Base-by-base conservation (phyloP, 92 coral and sea anemone species). In the Nematostella vectensis region DNA sequence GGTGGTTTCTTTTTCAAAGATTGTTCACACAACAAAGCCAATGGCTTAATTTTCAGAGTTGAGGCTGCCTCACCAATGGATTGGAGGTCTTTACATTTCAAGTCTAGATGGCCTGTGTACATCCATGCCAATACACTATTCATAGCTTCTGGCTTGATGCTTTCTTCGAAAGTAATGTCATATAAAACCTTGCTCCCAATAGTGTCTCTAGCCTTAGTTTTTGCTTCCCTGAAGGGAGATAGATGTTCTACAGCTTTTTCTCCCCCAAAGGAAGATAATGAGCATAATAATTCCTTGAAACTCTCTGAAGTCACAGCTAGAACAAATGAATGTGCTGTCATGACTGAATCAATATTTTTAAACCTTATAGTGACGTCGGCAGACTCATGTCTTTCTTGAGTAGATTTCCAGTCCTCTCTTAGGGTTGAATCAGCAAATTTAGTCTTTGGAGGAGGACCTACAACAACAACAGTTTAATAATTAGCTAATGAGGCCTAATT, bases 301-400 rank as follows among this genome's bases (percentile, higher is more conserved):
- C 64, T 50, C 25, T 72, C 62, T 15, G 77, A 76, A 9, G 65
- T 28, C 26, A 71, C 54, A 38, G 68, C 70, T 31, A 83, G 69
- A 24, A 74, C 75, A 59, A 83, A 62, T 36, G 50, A 62, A 37
- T 83, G 94, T 0, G 87, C 87, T 42, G 36, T 37, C 26, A 83
- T 50, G 45, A 59, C 75, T 48, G 63, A 61, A 47, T 65, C 51
- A 4, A 58, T 57, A 55, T 83, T 84, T 15, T 33, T 62, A 65
- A 80, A 83, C 47, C 26, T 31, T 16, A 83, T 65, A 1, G 45
- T 54, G 17, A 83, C 58, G 55, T 83, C 94, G 24, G 94, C 31
- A 40, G 67, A 47, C 1, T 21, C 18, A 11, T 54, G 16, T 33
- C 47, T 65, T 3, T 71, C 51, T 9, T 72, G 53, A 9, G 55